Evolutionary conservation across 2,888 invertebrate species (phyloP), one percentile per base, ranked within the genome.

Genomic region (Ligdia adustata): DNA sequence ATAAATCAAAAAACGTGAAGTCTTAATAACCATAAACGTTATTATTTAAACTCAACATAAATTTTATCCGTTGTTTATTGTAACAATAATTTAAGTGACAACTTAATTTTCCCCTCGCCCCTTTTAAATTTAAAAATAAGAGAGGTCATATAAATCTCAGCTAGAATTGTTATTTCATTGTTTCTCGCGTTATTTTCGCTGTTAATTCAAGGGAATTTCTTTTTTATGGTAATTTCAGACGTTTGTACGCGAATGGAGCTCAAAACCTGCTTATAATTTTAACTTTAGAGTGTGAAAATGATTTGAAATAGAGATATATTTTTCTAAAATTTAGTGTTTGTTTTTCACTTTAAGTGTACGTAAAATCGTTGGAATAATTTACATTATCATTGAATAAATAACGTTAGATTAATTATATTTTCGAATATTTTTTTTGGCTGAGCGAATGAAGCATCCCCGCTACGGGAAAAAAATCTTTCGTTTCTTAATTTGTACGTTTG

Each of bases 211-310:
- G 20, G 15, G 3, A 45, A 52, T 44, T 26, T 31, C 48, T 38
- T 52, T 52, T 52, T 41, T 52, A 48, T 52, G 52, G 26, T 12
- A 52, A 41, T 38, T 13, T 15, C 16, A 28, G 31, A 31, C 26
- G 34, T 41, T 41, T 13, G 18, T 28, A 34, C 27, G 18, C 32
- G 27, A 15, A 45, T 28, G 34, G 9, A 22, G 39, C 14, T 28
- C 16, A 27, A 16, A 33, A 6, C 29, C 20, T 20, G 20, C 33
- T 33, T 22, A 9, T 34, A 3, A 13, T 34, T 35, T 35, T 15
- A 7, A 2, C n/a, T 13, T 29, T 14, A 29, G n/a, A 13, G 7
- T 7, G n/a, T 1, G 7, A 22, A 22, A 22, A 7, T 22, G 7
- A n/a, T 7, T 22, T 3, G 22, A 22, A n/a, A n/a, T 22, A 16